Conservation (phyloP, 2,888 invertebrate genomes). For the Dasysyrphus albostriatus region DNA sequence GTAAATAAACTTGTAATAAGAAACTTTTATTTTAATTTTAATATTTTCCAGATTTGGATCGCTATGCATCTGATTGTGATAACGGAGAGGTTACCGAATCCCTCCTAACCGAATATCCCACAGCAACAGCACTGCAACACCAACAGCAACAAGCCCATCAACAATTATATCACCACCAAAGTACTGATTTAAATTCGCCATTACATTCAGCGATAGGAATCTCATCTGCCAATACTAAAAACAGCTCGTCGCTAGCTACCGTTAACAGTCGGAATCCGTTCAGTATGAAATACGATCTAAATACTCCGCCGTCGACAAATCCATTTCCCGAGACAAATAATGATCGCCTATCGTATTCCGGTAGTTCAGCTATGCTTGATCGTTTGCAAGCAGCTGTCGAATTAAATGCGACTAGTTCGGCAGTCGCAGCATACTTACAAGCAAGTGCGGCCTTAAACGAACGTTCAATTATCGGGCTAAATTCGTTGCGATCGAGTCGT, state of each 20-base stretch:
- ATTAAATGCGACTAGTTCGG: constrained; percentile 67
- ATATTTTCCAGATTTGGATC: constrained; percentile 86
- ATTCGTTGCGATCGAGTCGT: constrained; percentile 81
- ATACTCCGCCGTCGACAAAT: constrained; percentile 76
- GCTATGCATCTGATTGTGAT: constrained; percentile 90
- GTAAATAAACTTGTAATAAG: no score
- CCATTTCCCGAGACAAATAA: constrained; percentile 77
- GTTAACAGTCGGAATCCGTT: constrained; percentile 83
- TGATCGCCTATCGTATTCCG: constrained; percentile 79
- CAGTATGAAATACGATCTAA: constrained; percentile 80
- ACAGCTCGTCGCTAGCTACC: constrained; percentile 76
- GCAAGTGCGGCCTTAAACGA: constrained; percentile 73
- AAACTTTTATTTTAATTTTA: background rate
- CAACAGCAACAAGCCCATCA: constrained; percentile 76
- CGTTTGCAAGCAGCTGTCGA: constrained; percentile 78
- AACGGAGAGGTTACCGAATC: constrained; percentile 86
- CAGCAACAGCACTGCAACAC: constrained; percentile 79
- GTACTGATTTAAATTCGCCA: constrained; percentile 79
- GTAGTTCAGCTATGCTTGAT: constrained; percentile 79
- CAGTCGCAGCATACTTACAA: constrained; percentile 67
- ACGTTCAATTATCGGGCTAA: constrained; percentile 81
- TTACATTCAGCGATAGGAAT: constrained; percentile 69
- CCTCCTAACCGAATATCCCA: constrained; percentile 82
- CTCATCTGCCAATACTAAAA: constrained; percentile 77
- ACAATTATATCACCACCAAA: constrained; percentile 68